Evolutionary conservation across 2,888 invertebrate species (phyloP).

Genomic region (Nebria brevicollis): DNA sequence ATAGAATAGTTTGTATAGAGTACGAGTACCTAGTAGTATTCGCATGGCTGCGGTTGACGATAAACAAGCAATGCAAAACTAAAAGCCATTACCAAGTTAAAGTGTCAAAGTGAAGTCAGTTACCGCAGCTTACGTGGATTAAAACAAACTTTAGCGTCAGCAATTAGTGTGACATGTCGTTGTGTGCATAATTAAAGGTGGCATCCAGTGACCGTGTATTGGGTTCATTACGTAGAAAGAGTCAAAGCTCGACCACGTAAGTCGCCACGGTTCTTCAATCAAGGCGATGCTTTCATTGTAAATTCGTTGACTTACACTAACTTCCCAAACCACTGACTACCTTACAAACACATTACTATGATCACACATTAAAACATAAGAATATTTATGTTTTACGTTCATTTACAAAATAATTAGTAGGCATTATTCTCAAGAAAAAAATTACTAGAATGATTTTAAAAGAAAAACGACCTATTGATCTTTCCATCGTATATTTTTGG

Average conservation of each 20-base stretch:
- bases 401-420: no score
- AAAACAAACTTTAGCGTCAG: constrained; percentile 20
- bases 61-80: constrained; percentile 27
- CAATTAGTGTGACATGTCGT: constrained; percentile 19
- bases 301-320: neutral
- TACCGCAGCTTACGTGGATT: constrained; percentile 17
- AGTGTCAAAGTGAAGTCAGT: constrained; percentile 22
- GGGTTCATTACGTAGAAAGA: neutral
- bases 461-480: no score
- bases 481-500: no score
- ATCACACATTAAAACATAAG: neutral
- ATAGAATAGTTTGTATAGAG: constrained; percentile 6
- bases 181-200: constrained; percentile 23
- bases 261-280: neutral
- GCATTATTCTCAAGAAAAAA: no score
- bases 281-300: neutral
- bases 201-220: neutral
- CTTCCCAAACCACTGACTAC: neutral
- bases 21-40: neutral
- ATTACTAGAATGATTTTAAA: no score
- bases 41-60: neutral
- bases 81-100: constrained; percentile 22
- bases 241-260: neutral
- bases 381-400: no score
- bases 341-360: neutral